Conservation (phyloP, 2,888 invertebrate genomes). For the Hypsopygia costalis region DNA sequence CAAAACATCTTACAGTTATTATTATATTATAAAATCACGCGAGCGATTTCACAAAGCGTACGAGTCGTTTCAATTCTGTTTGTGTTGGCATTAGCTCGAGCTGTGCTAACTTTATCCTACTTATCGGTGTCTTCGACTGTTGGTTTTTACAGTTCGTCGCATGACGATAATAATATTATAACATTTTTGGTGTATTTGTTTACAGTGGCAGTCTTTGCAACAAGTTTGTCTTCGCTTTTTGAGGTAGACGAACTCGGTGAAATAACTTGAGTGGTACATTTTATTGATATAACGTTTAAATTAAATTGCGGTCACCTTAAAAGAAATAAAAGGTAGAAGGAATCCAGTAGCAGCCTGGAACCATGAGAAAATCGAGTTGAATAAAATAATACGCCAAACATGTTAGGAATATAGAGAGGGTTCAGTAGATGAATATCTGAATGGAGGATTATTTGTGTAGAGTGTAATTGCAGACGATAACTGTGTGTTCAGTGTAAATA, state of each 20-base stretch:
- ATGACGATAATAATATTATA: constrained; percentile 52
- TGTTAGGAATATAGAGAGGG: constrained; percentile 19
- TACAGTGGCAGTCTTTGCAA: background rate
- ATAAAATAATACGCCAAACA: constrained; percentile 48
- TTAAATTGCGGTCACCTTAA: constrained; percentile 62
- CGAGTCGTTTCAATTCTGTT: constrained; percentile 51
- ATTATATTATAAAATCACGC: constrained; percentile 76
- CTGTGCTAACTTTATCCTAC: constrained; percentile 67
- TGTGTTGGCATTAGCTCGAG: constrained; percentile 51
- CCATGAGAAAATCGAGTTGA: constrained; percentile 73
- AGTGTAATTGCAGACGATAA: too few relatives aligned
- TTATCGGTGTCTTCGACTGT: constrained; percentile 53
- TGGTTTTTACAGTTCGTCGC: constrained; percentile 58
- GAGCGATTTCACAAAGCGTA: constrained; percentile 44
- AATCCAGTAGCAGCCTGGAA: constrained; percentile 71
- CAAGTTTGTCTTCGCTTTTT: too few relatives aligned
- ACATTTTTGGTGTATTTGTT: constrained; percentile 39
- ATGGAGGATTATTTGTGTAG: too few relatives aligned
- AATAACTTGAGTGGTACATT: constrained; percentile 40
- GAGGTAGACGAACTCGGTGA: constrained; percentile 44
- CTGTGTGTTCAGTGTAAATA: too few relatives aligned
- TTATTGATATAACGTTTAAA: constrained; percentile 64
- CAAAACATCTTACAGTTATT: constrained; percentile 67
- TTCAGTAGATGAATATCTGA: background rate
- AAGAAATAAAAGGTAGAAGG: constrained; percentile 56